A percentile compares a stretch with the other conserved stretches of the same genome.
phyloP scores from a whole-genome alignment of 2,797 vertebrate species.

The Apogon hyalosoma region DNA sequence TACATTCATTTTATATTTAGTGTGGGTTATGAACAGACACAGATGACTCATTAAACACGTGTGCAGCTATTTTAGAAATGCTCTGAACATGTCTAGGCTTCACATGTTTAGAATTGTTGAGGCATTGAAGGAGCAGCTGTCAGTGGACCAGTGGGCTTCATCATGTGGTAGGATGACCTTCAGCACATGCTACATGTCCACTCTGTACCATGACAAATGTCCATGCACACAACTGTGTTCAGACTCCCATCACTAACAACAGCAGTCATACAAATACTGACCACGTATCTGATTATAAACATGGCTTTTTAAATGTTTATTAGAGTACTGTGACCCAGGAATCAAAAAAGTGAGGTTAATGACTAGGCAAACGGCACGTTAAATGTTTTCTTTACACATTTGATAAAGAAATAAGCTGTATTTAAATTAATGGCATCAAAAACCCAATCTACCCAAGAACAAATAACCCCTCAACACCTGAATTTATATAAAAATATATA shows the following conservation, averaged over 20 bases:
- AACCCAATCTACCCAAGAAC: too few species aligned
- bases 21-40: constrained; percentile 36
- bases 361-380: too few species aligned
- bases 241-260: background rate
- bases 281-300: too few species aligned
- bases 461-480: too few species aligned
- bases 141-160: constrained; percentile 19
- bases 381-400: too few species aligned
- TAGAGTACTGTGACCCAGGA: too few species aligned
- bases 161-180: background rate
- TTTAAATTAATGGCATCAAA: too few species aligned
- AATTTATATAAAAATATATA: too few species aligned
- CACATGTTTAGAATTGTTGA: constrained; percentile 52
- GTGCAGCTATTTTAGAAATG: constrained; percentile 55
- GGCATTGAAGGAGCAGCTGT: constrained; percentile 60
- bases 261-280: too few species aligned
- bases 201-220: background rate
- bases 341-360: too few species aligned
- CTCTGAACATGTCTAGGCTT: constrained; percentile 39
- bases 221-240: background rate
- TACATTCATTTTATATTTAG: constrained; percentile 66
- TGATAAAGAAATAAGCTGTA: too few species aligned
- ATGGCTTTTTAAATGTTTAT: too few species aligned
- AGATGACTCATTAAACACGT: constrained; percentile 43
- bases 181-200: constrained; percentile 5